These are phyloP conservation scores for Antitype chi DNA, from an alignment of 2,888 invertebrate species.

Conservation along the genomic window DNA sequence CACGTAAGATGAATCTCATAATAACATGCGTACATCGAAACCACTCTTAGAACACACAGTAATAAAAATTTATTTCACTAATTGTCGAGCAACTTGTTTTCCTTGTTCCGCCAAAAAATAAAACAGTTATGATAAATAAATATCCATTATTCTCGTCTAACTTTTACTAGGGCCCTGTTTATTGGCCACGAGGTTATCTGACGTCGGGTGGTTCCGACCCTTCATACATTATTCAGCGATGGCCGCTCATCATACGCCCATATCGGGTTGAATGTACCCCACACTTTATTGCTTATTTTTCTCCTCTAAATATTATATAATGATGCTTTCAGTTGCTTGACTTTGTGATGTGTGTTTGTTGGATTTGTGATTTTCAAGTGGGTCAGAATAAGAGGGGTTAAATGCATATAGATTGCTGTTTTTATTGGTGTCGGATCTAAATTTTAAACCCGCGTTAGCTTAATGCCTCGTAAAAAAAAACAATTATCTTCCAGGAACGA, in stretches of 20 bases:
- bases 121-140: conserved; percentile 54
- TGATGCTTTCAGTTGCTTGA: conserved; percentile 56
- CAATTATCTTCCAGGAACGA: background rate
- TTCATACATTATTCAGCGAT: conserved; percentile 80
- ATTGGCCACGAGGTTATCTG: conserved; percentile 66
- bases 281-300: conserved; percentile 71
- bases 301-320: conserved; percentile 71
- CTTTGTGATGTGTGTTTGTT: conserved; percentile 34
- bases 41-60: background rate
- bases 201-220: conserved; percentile 64
- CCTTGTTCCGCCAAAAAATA: conserved; percentile 17
- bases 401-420: background rate
- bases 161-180: conserved; percentile 65
- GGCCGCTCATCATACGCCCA: conserved; percentile 76
- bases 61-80: conserved; percentile 4
- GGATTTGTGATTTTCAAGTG: conserved; percentile 1
- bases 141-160: conserved; percentile 59
- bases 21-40: background rate
- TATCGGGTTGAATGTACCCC: conserved; percentile 69
- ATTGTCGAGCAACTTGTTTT: conserved; percentile 1
- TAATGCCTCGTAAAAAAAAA: background rate
- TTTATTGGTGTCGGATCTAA: background rate
- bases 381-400: background rate
- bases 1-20: background rate
- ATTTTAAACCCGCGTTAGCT: background rate